Evolutionary conservation across 2,113 vertebrate species (phyloP).

Genomic region (Indicator indicator): DNA sequence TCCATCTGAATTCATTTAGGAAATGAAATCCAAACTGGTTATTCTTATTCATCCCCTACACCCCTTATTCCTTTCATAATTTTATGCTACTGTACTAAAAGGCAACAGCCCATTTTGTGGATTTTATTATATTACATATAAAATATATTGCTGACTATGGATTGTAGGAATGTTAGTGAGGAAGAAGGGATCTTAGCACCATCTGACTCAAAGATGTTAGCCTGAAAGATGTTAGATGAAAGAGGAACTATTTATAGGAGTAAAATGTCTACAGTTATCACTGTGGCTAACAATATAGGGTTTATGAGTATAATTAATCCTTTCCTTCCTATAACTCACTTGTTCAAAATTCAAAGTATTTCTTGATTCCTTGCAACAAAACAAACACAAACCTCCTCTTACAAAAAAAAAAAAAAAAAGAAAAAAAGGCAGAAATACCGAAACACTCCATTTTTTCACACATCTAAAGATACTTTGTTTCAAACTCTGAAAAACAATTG

Average conservation of each 20-base stretch:
- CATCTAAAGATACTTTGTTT: neutral
- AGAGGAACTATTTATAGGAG: constrained; percentile 59
- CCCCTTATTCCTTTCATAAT: constrained; percentile 23
- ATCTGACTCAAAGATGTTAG: constrained; percentile 66
- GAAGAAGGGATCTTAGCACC: neutral
- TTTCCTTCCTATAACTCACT: neutral
- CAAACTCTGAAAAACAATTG: neutral
- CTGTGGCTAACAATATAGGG: neutral
- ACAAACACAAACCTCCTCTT: neutral
- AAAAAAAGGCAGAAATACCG: neutral
- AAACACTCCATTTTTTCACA: neutral
- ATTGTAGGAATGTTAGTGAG: neutral
- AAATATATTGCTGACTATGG: constrained; percentile 4
- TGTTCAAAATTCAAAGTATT: neutral
- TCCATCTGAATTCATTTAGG: constrained; percentile 15
- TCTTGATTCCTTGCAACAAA: neutral
- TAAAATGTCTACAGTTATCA: constrained; percentile 24
- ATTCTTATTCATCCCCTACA: neutral
- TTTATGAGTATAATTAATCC: neutral
- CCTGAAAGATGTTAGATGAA: constrained; percentile 66
- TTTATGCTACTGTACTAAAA: constrained; percentile 15
- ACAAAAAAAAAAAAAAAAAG: neutral
- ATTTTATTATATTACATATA: neutral
- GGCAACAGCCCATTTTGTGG: constrained; percentile 6
- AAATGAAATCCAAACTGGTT: neutral